Evolutionary conservation across 2,797 vertebrate genomes (phyloP), one percentile per base, ranked within the genome.

Genomic region (Megaceryle alcyon): DNA sequence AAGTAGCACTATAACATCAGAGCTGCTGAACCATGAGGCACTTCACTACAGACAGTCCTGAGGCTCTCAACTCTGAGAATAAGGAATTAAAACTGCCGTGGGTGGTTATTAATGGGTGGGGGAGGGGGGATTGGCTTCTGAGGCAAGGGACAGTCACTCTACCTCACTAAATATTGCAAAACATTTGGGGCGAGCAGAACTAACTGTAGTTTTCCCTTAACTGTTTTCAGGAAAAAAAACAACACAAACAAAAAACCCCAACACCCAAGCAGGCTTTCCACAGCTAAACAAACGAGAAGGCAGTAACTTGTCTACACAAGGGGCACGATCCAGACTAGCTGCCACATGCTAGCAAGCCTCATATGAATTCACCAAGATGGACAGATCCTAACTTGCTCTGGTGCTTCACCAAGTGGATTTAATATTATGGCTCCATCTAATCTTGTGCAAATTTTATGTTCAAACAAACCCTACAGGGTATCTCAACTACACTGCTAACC

Each of bases 321-420:
- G 53, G 33, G 49, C 72, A 72, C 1, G 0, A 81, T 60, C 51
- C 63, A 79, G 53, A 90, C 95, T 46, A 91, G 94, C 87, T 79
- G 76, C 71, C 66, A 90, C 96, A 96, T 6, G 93, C 86, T 61
- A 90, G 66, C 20, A 86, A 90, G 43, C 28, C 43, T n/a, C 28
- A 26, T 25, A 54, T 2, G 4, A 21, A 7, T 31, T 77, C 90
- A 80, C 73, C 68, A 88, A 49, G 6, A 29, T 1, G 4, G n/a
- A 90, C 95, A 96, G 92, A 96, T 95, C 88, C 81, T 43, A 82
- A 95, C 93, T 88, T 93, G 95, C 31, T 88, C 43, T 56, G 31
- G 37, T 3, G 2, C 86, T 93, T 90, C 63, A 86, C 33, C 63
- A 53, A 53, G 26, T 41, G 25, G 8, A 82, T 72, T 82, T 94